These are phyloP conservation scores for Pseudoatta argentina DNA, from an alignment of 1,140 invertebrate genomes.

Conservation along the genomic window DNA sequence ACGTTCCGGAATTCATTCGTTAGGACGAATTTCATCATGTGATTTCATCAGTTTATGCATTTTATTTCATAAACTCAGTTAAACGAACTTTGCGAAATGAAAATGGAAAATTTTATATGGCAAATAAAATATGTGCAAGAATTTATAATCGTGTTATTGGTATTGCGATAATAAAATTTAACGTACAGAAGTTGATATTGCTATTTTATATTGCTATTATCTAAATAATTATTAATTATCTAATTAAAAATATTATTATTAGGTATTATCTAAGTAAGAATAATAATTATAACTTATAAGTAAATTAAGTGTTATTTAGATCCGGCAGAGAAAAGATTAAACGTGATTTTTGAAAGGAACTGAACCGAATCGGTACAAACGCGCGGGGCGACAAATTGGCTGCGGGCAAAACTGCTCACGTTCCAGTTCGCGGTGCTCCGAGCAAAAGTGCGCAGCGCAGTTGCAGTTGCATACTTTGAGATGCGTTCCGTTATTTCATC, in stretches of 20 bases:
- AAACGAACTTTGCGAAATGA: not conserved
- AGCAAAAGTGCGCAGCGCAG: slow-evolving; percentile 39
- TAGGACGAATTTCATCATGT: not conserved
- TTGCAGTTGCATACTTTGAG: slow-evolving; percentile 40
- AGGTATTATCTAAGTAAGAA: not conserved
- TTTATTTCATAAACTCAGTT: not conserved
- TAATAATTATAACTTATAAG: not conserved
- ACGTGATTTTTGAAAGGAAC: not conserved
- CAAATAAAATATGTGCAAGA: not conserved
- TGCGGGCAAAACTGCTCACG: slow-evolving; percentile 37
- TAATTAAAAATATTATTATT: not conserved
- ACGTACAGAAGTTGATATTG: not conserved
- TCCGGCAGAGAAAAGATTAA: not conserved
- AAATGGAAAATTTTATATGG: slow-evolving; percentile 5
- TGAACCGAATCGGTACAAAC: slow-evolving; percentile 16
- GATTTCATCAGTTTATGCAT: not conserved
- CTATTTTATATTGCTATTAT: not conserved
- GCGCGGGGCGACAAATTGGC: slow-evolving; percentile 47
- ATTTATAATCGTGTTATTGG: not conserved
- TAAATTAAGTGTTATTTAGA: not conserved
- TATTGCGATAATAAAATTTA: not conserved
- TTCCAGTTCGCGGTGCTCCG: slow-evolving; percentile 39
- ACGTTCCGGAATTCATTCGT: slow-evolving; percentile 36
- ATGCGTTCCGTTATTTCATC: slow-evolving; percentile 73
- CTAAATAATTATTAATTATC: not conserved